phyloP scores from a whole-genome alignment of 2,113 vertebrate genomes.

The Hiodon alosoides region DNA sequence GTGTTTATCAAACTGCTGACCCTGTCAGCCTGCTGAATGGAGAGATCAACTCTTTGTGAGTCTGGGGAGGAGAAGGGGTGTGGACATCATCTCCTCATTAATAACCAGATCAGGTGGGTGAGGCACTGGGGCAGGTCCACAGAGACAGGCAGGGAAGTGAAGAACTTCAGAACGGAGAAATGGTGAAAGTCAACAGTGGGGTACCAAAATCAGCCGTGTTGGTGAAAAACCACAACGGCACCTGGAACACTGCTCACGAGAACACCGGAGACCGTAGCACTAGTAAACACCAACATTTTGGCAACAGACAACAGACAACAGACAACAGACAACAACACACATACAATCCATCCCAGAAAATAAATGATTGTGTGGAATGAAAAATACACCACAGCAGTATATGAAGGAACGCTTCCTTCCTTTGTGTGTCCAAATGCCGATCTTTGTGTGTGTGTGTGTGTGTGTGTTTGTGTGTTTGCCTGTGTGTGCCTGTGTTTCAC shows the following conservation, averaged over 20 bases:
- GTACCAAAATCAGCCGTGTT: not conserved
- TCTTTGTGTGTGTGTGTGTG: too few relatives aligned
- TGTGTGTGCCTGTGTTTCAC: too few relatives aligned
- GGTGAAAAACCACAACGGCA: not conserved
- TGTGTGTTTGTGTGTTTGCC: too few relatives aligned
- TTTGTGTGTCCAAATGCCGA: not conserved
- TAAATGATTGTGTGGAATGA: not conserved
- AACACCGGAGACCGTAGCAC: not conserved
- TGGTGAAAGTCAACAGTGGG: not conserved
- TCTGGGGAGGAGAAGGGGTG: slow-evolving; percentile 21
- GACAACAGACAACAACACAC: too few relatives aligned
- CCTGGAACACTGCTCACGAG: not conserved
- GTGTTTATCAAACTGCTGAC: slow-evolving; percentile 57
- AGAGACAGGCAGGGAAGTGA: not conserved
- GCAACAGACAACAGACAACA: slow-evolving; percentile 9
- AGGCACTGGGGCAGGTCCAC: slow-evolving; percentile 24
- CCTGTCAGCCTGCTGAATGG: slow-evolving; percentile 58
- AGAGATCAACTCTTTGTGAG: slow-evolving; percentile 57
- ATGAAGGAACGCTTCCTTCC: not conserved
- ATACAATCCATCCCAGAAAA: slow-evolving; percentile 5
- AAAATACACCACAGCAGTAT: not conserved
- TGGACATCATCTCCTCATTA: slow-evolving; percentile 20
- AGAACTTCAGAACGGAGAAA: not conserved
- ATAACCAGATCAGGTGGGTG: slow-evolving; percentile 52
- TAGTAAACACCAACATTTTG: not conserved